Evolutionary conservation across 2,888 invertebrate species (phyloP).

Genomic region (Papilio protenor): DNA sequence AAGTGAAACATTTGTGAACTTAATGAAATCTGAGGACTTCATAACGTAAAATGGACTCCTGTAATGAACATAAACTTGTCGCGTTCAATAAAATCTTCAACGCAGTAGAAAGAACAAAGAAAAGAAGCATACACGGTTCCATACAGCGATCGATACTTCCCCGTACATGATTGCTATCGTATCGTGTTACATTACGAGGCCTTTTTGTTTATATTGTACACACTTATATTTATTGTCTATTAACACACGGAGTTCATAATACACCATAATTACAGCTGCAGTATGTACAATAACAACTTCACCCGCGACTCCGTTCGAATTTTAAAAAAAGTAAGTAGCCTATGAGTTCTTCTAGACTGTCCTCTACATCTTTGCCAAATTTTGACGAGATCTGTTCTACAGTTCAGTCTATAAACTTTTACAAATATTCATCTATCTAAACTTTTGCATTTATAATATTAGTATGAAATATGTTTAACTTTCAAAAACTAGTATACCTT

Average conservation of each 20-base stretch:
- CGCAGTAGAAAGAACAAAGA: conserved; percentile 23
- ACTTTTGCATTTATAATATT: too few relatives aligned
- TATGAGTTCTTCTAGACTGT: too few relatives aligned
- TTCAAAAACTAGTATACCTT: too few relatives aligned
- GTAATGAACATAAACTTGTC: conserved; percentile 50
- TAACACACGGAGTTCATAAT: not conserved
- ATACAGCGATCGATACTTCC: conserved; percentile 24
- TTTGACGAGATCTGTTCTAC: too few relatives aligned
- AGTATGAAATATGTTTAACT: too few relatives aligned
- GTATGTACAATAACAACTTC: too few relatives aligned
- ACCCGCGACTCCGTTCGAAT: too few relatives aligned
- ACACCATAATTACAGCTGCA: not conserved
- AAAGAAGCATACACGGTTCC: conserved; percentile 24
- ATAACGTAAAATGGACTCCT: conserved; percentile 15
- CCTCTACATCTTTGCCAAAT: too few relatives aligned
- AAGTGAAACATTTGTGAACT: not conserved
- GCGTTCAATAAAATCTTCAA: conserved; percentile 46
- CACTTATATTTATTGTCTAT: conserved; percentile 7
- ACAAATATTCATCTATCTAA: too few relatives aligned
- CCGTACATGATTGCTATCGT: conserved; percentile 3
- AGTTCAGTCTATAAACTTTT: too few relatives aligned
- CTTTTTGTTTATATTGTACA: conserved; percentile 4
- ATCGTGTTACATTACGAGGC: not conserved
- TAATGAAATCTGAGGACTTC: conserved; percentile 19
- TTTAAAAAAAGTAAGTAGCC: too few relatives aligned